Evolutionary conservation across 1,140 invertebrate species (phyloP).

Genomic region (Wasmannia auropunctata): DNA sequence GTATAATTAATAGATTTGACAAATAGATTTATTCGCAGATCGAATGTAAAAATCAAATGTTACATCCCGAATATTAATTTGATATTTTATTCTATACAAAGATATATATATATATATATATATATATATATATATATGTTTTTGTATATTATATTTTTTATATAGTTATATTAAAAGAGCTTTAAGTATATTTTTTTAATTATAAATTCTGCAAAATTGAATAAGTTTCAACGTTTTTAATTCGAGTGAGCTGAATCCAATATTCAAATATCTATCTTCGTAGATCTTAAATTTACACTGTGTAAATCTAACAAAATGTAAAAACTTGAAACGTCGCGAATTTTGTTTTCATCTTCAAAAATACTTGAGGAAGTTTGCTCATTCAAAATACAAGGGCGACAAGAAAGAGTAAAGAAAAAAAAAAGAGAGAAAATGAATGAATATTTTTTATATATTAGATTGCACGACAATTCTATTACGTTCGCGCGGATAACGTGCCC

Average conservation of each 20-base stretch:
- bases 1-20: conserved; percentile 6
- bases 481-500: conserved; percentile 64
- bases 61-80: background rate
- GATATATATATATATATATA: background rate
- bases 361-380: background rate
- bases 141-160: background rate
- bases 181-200: background rate
- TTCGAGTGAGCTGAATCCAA: background rate
- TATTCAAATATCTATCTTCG: background rate
- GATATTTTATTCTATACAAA: background rate
- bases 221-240: background rate
- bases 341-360: background rate
- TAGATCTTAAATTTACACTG: conserved; percentile 37
- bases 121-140: background rate
- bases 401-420: conserved; percentile 15
- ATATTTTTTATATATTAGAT: conserved; percentile 78
- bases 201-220: background rate
- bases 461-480: conserved; percentile 60
- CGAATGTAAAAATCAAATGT: background rate
- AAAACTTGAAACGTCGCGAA: conserved; percentile 40
- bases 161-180: background rate
- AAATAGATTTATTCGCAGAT: background rate
- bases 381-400: conserved; percentile 11
- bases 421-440: conserved; percentile 64
- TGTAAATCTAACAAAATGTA: too few species aligned